These are phyloP conservation scores for Stenopsyche tienmushanensis DNA, from an alignment of 1,140 invertebrate species.

Conservation along the genomic window DNA sequence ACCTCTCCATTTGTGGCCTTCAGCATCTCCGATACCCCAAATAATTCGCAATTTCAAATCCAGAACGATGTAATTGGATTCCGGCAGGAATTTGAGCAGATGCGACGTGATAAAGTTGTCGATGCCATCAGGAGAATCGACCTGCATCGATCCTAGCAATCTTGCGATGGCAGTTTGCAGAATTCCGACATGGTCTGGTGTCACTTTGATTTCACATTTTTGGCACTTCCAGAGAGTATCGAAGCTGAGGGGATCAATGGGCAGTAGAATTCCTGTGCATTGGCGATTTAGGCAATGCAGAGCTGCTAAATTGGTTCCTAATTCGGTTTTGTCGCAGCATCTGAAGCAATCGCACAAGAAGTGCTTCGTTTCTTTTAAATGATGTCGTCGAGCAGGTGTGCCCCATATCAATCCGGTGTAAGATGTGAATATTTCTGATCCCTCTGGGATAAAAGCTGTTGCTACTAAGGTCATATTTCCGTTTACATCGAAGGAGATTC, in stretches of 20 bases:
- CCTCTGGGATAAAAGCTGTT: constrained; percentile 61
- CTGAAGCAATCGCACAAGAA: constrained; percentile 71
- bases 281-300: constrained; percentile 54
- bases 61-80: constrained; percentile 56
- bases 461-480: constrained; percentile 65
- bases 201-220: constrained; percentile 50
- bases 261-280: constrained; percentile 51
- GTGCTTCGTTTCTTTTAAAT: constrained; percentile 70
- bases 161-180: constrained; percentile 53
- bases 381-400: constrained; percentile 63
- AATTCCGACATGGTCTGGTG: constrained; percentile 48
- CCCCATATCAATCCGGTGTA: constrained; percentile 75
- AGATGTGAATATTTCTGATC: constrained; percentile 69
- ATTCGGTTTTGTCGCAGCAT: constrained; percentile 69
- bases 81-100: constrained; percentile 52
- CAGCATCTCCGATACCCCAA: constrained; percentile 47
- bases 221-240: constrained; percentile 55
- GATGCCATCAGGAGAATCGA: constrained; percentile 50
- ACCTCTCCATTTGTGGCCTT: constrained; percentile 51
- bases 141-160: constrained; percentile 49
- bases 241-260: constrained; percentile 50
- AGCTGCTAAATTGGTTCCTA: constrained; percentile 53
- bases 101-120: constrained; percentile 53
- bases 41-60: constrained; percentile 55
- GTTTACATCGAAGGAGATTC: constrained; percentile 62